Conservation (phyloP, 2,888 invertebrate species). For the Polyploca ridens region DNA sequence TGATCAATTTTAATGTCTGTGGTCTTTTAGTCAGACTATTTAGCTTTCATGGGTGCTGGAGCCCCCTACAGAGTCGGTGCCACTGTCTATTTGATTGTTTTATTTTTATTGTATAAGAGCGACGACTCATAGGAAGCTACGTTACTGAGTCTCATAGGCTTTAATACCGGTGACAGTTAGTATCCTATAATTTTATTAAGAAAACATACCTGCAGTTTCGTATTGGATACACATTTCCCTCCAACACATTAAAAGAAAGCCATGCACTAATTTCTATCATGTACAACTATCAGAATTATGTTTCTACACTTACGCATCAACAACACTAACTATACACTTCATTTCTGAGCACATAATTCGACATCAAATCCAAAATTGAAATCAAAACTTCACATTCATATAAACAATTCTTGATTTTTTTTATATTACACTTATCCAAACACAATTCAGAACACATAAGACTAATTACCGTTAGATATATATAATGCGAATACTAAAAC, state of each 20-base stretch:
- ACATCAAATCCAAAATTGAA: not conserved
- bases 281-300: not conserved
- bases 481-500: not conserved
- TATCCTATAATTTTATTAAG: not conserved
- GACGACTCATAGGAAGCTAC: too few relatives aligned
- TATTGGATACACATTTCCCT: not conserved
- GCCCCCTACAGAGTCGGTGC: too few relatives aligned
- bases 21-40: too few relatives aligned
- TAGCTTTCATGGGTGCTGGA: too few relatives aligned
- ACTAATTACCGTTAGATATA: not conserved
- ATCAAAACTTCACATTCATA: not conserved
- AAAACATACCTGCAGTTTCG: not conserved
- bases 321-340: not conserved
- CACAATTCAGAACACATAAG: not conserved
- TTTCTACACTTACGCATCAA: not conserved
- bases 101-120: too few relatives aligned
- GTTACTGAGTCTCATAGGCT: too few relatives aligned
- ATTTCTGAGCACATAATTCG: not conserved
- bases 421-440: not conserved
- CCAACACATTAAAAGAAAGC: not conserved
- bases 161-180: not conserved
- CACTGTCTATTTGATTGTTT: too few relatives aligned
- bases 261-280: not conserved
- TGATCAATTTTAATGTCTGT: too few relatives aligned
- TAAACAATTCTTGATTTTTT: not conserved